These are phyloP conservation scores for Drymodes brunneopygia DNA, from an alignment of 2,113 vertebrate genomes.

Conservation along the genomic window DNA sequence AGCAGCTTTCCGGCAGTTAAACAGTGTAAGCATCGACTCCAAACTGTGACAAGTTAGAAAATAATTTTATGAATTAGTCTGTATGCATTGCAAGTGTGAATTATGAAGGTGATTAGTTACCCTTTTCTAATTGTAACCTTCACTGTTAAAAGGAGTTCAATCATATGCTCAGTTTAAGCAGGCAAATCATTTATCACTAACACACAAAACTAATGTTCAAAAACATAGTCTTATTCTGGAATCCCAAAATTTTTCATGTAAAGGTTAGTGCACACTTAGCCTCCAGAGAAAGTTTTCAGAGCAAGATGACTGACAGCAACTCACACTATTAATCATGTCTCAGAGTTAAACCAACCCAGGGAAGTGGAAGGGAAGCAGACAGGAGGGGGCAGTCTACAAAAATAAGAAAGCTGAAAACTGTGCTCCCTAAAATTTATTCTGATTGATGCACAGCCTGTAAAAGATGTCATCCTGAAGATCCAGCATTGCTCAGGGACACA, in stretches of 20 bases:
- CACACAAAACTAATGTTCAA: neutral
- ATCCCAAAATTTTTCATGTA: neutral
- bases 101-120: neutral
- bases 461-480: neutral
- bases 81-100: neutral
- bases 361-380: neutral
- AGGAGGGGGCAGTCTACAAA: neutral
- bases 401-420: neutral
- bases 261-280: neutral
- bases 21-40: neutral
- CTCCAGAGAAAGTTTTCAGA: neutral
- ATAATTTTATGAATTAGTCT: neutral
- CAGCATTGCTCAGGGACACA: neutral
- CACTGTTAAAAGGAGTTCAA: neutral
- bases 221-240: neutral
- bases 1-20: neutral
- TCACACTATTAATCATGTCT: neutral
- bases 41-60: neutral
- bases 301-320: neutral
- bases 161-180: neutral
- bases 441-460: neutral
- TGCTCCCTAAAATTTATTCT: neutral
- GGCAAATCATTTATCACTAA: neutral
- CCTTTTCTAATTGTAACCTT: neutral
- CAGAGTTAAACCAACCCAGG: neutral